Evolutionary conservation across 2,113 vertebrate genomes (phyloP).

Genomic region (Albula glossodonta): DNA sequence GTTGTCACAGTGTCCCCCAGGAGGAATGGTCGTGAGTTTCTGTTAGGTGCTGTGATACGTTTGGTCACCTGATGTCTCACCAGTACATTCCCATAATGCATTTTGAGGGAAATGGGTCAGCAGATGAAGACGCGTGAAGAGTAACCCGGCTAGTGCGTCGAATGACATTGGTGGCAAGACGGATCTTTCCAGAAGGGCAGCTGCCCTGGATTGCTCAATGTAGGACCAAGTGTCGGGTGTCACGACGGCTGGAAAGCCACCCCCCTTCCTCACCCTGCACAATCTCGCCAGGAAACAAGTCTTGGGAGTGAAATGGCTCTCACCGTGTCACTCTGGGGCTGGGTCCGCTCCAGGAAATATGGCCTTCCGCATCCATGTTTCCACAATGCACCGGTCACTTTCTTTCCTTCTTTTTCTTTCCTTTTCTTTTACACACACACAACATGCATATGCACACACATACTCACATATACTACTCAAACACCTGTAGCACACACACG

Average conservation of each 20-base stretch:
- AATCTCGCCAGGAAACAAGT: conserved; percentile 15
- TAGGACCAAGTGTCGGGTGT: conserved; percentile 37
- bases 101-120: conserved; percentile 30
- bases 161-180: conserved; percentile 64
- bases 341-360: conserved; percentile 3
- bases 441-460: not conserved
- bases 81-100: conserved; percentile 26
- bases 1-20: no score
- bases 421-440: not conserved
- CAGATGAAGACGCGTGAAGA: conserved; percentile 25
- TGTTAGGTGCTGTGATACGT: not conserved
- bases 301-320: not conserved
- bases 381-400: not conserved
- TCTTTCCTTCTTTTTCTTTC: not conserved
- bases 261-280: not conserved
- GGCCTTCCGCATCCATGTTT: not conserved
- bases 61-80: conserved; percentile 55
- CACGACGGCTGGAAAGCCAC: conserved; percentile 31
- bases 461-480: not conserved
- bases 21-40: not conserved
- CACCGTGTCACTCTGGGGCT: not conserved
- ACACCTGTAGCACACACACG: not conserved
- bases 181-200: conserved; percentile 71
- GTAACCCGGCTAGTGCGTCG: conserved; percentile 1
- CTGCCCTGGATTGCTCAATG: conserved; percentile 29